phyloP scores from a whole-genome alignment of 2,113 vertebrate species.

The Poeciliopsis prolifica region DNA sequence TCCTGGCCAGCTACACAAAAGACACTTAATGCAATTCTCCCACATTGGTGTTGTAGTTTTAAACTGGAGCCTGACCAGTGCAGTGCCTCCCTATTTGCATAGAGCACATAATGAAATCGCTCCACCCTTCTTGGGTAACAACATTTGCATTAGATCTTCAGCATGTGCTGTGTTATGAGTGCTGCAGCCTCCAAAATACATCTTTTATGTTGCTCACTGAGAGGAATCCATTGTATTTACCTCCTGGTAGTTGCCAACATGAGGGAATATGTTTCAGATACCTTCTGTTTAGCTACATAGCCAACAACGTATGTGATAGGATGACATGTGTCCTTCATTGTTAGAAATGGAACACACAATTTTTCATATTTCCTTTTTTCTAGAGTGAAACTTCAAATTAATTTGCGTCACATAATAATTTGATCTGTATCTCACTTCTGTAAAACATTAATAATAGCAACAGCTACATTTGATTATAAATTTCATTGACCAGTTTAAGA shows the following conservation, averaged over 20 bases:
- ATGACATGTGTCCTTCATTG: background rate
- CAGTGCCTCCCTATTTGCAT: conserved; percentile 18
- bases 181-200: conserved; percentile 29
- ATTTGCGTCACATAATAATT: background rate
- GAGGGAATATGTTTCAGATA: conserved; percentile 26
- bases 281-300: conserved; percentile 12
- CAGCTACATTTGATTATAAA: conserved; percentile 3
- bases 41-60: conserved; percentile 28
- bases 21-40: conserved; percentile 39
- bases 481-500: background rate
- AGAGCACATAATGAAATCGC: conserved; percentile 11
- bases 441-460: background rate
- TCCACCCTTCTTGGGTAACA: conserved; percentile 8
- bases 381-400: background rate
- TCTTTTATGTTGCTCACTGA: conserved; percentile 39
- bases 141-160: conserved; percentile 12
- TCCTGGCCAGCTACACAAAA: conserved; percentile 33
- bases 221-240: conserved; percentile 48
- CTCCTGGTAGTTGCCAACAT: conserved; percentile 40
- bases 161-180: conserved; percentile 31
- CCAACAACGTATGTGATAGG: conserved; percentile 8
- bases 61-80: background rate
- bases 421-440: background rate
- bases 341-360: background rate
- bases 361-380: background rate